These are phyloP conservation scores for Leucopternis melanops DNA, from an alignment of 2,113 vertebrate genomes.

Conservation along the genomic window DNA sequence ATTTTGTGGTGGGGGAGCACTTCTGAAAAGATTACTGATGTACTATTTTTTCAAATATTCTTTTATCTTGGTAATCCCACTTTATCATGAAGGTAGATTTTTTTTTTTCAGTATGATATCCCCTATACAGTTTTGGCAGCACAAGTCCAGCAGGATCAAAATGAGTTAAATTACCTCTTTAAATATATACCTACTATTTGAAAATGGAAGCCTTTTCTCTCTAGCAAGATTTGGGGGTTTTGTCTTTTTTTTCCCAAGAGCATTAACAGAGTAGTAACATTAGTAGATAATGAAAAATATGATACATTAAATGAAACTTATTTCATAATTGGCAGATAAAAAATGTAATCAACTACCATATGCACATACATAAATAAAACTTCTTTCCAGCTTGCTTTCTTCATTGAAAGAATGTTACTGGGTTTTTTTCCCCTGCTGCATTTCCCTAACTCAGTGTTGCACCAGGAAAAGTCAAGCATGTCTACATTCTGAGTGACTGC, in stretches of 20 bases:
- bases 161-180: neutral
- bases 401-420: neutral
- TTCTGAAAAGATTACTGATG: neutral
- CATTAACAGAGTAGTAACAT: neutral
- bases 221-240: neutral
- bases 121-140: neutral
- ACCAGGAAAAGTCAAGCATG: neutral
- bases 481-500: neutral
- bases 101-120: neutral
- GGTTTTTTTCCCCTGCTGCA: rapidly evolving
- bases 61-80: neutral
- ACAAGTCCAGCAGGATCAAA: neutral
- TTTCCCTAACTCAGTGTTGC: neutral
- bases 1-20: neutral
- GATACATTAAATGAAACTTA: neutral
- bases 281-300: neutral
- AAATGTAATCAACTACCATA: neutral
- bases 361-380: neutral
- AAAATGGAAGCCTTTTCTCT: neutral
- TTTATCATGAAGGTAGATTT: neutral
- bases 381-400: neutral
- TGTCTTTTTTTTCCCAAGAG: neutral
- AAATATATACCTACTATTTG: neutral
- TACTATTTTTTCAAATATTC: neutral
- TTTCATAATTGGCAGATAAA: neutral